phyloP scores from a whole-genome alignment of 1,140 invertebrate genomes.

The Akabosia matsudoensis region DNA sequence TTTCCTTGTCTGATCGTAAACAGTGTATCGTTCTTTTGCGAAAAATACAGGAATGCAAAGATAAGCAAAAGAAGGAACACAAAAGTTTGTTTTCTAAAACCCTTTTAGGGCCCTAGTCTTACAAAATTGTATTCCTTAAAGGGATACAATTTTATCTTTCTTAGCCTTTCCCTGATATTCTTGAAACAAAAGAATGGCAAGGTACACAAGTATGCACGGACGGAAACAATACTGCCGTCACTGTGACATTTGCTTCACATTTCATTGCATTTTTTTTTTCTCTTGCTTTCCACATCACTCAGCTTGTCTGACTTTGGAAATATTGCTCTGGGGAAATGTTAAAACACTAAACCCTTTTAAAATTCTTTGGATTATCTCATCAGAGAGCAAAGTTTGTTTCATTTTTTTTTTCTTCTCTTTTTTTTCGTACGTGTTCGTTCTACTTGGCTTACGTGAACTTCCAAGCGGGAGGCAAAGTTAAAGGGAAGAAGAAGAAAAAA shows the following conservation, averaged over 20 bases:
- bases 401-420: background rate
- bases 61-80: background rate
- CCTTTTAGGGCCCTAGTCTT: background rate
- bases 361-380: conserved; percentile 22
- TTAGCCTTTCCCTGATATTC: no score
- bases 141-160: no score
- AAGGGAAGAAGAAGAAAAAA: background rate
- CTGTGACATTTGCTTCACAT: conserved; percentile 11
- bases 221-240: background rate
- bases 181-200: background rate
- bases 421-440: background rate
- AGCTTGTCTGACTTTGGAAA: background rate
- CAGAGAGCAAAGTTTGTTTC: background rate
- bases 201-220: background rate
- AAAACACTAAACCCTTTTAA: conserved; percentile 37
- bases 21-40: background rate
- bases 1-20: background rate
- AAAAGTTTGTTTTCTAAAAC: background rate
- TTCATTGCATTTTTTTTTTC: conserved; percentile 14
- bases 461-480: background rate
- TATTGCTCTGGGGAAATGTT: conserved; percentile 35
- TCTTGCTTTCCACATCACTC: background rate
- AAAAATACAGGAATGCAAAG: background rate
- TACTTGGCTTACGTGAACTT: background rate
- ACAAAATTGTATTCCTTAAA: background rate